Evolutionary conservation across 1,140 invertebrate genomes (phyloP).

Genomic region (Hyles vespertilio): DNA sequence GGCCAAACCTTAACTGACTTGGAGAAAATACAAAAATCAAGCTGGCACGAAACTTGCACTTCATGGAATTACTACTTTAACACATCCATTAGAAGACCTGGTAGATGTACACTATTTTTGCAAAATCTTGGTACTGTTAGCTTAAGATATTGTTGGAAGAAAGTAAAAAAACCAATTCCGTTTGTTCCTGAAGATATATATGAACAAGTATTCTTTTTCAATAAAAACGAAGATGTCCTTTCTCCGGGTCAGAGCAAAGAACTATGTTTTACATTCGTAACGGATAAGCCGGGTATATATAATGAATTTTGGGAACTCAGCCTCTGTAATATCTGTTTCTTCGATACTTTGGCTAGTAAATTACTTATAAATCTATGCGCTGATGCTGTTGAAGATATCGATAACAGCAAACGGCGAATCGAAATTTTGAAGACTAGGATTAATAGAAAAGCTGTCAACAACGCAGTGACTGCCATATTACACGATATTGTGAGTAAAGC

Average conservation of each 20-base stretch:
- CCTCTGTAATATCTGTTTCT: conserved; percentile 48
- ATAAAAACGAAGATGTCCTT: conserved; percentile 63
- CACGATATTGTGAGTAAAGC: conserved; percentile 35
- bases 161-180: conserved; percentile 38
- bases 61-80: conserved; percentile 67
- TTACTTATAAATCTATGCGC: conserved; percentile 42
- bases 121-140: conserved; percentile 60
- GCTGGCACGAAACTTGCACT: conserved; percentile 40
- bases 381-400: conserved; percentile 47
- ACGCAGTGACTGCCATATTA: conserved; percentile 30
- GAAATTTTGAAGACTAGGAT: conserved; percentile 39
- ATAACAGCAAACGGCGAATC: conserved; percentile 30
- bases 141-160: conserved; percentile 63
- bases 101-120: conserved; percentile 47
- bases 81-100: conserved; percentile 42
- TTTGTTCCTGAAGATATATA: conserved; percentile 46
- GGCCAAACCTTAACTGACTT: conserved; percentile 32
- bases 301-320: conserved; percentile 54
- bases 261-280: conserved; percentile 51
- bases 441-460: conserved; percentile 34
- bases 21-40: conserved; percentile 37
- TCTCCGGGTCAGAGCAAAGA: conserved; percentile 51
- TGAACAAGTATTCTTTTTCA: conserved; percentile 64
- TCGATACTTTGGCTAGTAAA: conserved; percentile 39
- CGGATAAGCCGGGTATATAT: conserved; percentile 45